Evolutionary conservation across 2,113 vertebrate species (phyloP).

Genomic region (Coryphaenoides rupestris): DNA sequence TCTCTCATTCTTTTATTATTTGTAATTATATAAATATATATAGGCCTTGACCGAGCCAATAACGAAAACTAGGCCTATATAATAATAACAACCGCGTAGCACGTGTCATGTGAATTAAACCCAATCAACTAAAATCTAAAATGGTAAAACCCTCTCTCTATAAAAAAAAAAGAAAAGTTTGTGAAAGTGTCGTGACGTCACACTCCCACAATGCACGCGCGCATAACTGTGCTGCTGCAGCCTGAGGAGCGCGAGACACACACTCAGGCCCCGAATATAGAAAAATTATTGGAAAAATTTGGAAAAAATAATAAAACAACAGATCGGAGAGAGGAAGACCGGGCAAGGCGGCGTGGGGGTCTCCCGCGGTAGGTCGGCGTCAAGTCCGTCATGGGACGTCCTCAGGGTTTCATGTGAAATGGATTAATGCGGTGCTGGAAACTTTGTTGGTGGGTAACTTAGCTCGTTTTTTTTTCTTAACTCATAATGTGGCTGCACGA

Average conservation of each 20-base stretch:
- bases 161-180: conserved; percentile 68
- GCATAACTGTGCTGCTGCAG: conserved; percentile 77
- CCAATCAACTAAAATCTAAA: too few species aligned
- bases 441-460: conserved; percentile 74
- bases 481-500: conserved; percentile 61
- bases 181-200: conserved; percentile 82
- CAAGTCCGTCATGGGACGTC: conserved; percentile 63
- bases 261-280: conserved; percentile 74
- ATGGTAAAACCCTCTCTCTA: too few species aligned
- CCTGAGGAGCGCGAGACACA: conserved; percentile 73
- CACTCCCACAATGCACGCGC: conserved; percentile 82
- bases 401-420: conserved; percentile 68
- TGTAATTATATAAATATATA: too few species aligned
- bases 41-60: not conserved
- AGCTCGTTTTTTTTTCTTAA: conserved; percentile 53
- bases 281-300: conserved; percentile 55
- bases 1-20: too few species aligned
- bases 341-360: conserved; percentile 56
- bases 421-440: conserved; percentile 78
- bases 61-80: too few species aligned
- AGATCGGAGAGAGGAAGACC: conserved; percentile 39
- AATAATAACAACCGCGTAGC: too few species aligned
- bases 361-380: conserved; percentile 61
- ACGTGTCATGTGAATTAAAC: too few species aligned
- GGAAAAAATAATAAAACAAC: conserved; percentile 46